phyloP scores from a whole-genome alignment of 2,888 invertebrate genomes.

The Bruchidius siliquastri region DNA sequence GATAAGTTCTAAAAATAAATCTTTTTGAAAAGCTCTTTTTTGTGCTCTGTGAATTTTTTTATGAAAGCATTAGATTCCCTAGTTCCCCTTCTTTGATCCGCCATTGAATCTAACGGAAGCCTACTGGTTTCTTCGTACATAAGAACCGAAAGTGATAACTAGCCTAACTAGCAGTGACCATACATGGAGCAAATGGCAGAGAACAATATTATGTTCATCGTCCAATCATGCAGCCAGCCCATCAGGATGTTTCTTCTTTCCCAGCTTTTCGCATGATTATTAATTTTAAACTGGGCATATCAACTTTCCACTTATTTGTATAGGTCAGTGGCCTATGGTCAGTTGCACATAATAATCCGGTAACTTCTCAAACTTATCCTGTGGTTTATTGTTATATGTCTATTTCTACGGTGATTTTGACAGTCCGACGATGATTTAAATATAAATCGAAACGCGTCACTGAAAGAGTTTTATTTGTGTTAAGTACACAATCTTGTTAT shows the following conservation, averaged over 20 bases:
- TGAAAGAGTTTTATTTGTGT: too few relatives aligned
- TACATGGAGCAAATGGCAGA: background rate
- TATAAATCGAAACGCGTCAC: too few relatives aligned
- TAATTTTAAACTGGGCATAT: background rate
- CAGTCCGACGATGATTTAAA: too few relatives aligned
- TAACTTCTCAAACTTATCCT: too few relatives aligned
- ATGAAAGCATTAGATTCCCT: too few relatives aligned
- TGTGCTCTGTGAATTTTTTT: too few relatives aligned
- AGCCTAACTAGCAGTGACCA: background rate
- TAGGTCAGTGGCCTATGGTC: background rate
- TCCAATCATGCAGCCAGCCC: background rate
- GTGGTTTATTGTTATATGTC: too few relatives aligned
- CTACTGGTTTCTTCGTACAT: background rate
- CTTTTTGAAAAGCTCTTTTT: too few relatives aligned
- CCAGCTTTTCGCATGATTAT: background rate
- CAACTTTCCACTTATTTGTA: background rate
- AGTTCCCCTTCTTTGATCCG: background rate
- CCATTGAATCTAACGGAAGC: background rate
- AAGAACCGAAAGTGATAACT: background rate
- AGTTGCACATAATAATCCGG: too few relatives aligned
- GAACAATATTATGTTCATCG: background rate
- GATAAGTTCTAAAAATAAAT: too few relatives aligned
- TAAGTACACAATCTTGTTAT: too few relatives aligned
- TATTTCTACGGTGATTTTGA: too few relatives aligned
- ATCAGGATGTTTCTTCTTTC: background rate